Percentiles rank a stretch among this genome's conserved stretches.
These are phyloP conservation scores for Lamprologus callipterus DNA, from an alignment of 2,113 vertebrate genomes.

Conservation along the genomic window DNA sequence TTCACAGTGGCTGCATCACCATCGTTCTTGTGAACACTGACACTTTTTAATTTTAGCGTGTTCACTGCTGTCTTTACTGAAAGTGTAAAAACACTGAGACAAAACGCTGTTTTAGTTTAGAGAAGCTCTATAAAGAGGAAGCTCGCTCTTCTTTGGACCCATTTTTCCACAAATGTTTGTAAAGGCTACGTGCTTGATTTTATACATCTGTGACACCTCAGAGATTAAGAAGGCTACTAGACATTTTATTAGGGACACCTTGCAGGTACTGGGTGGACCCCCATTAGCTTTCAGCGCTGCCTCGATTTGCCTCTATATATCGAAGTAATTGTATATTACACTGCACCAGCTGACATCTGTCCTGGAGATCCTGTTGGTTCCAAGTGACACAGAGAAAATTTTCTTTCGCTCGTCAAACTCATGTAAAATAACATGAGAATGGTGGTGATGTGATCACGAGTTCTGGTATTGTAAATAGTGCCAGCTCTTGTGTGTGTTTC, in stretches of 20 bases:
- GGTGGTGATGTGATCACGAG: neutral
- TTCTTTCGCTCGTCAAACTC: neutral
- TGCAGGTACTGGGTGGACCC: neutral
- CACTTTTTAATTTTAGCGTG: accelerated
- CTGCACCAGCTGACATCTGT: neutral
- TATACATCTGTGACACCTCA: accelerated
- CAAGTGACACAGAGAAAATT: neutral
- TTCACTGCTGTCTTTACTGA: accelerated
- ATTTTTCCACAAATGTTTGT: neutral
- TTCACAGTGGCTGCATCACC: neutral
- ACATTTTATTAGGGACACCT: neutral
- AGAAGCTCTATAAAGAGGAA: neutral
- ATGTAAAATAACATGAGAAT: neutral
- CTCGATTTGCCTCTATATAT: neutral
- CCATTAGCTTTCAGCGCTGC: neutral
- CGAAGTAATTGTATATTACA: neutral
- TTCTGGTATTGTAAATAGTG: accelerated
- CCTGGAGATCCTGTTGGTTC: neutral
- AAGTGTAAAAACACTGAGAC: neutral
- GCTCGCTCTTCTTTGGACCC: neutral
- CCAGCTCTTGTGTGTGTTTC: neutral
- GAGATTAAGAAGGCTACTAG: neutral
- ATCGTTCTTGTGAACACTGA: neutral
- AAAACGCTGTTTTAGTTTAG: accelerated
- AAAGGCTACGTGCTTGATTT: accelerated